A percentile compares a stretch with the other conserved stretches of the same genome.
phyloP scores from a whole-genome alignment of 1,140 invertebrate species.

The Drosophila teissieri region DNA sequence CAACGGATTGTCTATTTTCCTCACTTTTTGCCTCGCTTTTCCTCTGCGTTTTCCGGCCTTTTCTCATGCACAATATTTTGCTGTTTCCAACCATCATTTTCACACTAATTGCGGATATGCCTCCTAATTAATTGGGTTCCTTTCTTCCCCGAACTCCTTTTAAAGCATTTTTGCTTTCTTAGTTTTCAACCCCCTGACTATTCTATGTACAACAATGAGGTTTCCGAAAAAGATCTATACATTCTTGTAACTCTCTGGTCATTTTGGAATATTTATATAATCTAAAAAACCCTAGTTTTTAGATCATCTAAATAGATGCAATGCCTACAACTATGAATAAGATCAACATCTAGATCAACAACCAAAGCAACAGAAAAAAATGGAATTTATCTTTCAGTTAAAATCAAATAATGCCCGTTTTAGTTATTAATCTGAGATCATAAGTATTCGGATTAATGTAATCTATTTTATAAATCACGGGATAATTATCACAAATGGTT shows the following conservation, averaged over 20 bases:
- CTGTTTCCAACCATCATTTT: slow-evolving; percentile 62
- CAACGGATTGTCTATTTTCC: slow-evolving; percentile 28
- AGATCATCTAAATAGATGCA: no score
- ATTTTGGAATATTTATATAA: not conserved
- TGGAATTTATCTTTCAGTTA: no score
- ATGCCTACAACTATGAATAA: not conserved
- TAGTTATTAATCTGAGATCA: no score
- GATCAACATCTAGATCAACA: not conserved
- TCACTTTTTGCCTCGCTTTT: slow-evolving; percentile 31
- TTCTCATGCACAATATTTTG: slow-evolving; percentile 57
- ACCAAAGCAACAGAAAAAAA: no score
- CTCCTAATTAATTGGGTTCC: slow-evolving; percentile 68
- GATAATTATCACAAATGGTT: not conserved
- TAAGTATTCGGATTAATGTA: no score
- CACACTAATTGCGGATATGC: slow-evolving; percentile 77
- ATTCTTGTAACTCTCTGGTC: not conserved
- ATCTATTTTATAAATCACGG: not conserved
- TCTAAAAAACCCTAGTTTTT: not conserved
- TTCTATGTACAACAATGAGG: not conserved
- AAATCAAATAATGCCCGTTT: no score
- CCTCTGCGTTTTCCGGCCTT: slow-evolving; percentile 32
- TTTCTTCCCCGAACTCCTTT: slow-evolving; percentile 20
- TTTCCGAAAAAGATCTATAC: slow-evolving; percentile 9
- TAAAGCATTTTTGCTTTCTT: slow-evolving; percentile 16
- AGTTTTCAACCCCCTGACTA: slow-evolving; percentile 37